phyloP scores from a whole-genome alignment of 1,140 invertebrate species.

The Chlorops oryzae region DNA sequence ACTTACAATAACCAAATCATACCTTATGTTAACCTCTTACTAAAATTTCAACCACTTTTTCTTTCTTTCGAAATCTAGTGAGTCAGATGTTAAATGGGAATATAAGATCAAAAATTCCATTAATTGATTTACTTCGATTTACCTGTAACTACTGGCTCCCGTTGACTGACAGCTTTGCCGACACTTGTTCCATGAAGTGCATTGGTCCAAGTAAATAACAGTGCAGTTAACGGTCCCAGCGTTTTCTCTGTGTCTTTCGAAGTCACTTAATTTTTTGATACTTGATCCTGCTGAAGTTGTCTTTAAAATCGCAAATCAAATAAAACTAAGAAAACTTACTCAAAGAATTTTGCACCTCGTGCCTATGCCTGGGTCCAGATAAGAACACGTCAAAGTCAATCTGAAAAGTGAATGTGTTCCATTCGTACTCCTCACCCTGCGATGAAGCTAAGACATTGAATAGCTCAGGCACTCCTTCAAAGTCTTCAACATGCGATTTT shows the following conservation, averaged over 20 bases:
- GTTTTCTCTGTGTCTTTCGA: slow-evolving; percentile 46
- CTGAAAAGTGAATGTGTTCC: slow-evolving; percentile 74
- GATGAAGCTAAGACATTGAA: slow-evolving; percentile 74
- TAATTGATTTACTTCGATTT: no score
- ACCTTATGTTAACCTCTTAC: no score
- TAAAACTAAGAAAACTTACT: slow-evolving; percentile 24
- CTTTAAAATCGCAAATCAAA: slow-evolving; percentile 3
- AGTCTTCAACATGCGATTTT: slow-evolving; percentile 82
- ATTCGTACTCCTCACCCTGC: slow-evolving; percentile 56
- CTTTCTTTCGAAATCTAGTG: no score
- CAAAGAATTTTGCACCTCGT: slow-evolving; percentile 38
- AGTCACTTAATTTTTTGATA: slow-evolving; percentile 35
- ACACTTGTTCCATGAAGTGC: slow-evolving; percentile 81
- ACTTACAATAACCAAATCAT: no score
- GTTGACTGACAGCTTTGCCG: slow-evolving; percentile 36
- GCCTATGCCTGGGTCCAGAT: slow-evolving; percentile 37
- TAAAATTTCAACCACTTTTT: no score
- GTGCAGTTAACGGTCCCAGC: slow-evolving; percentile 80
- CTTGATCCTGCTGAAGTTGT: slow-evolving; percentile 23
- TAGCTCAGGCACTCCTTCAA: slow-evolving; percentile 72
- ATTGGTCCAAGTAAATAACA: slow-evolving; percentile 85
- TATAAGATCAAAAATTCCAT: no score
- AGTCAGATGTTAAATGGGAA: no score
- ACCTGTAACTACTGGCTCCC: slow-evolving; percentile 44
- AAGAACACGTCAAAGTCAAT: slow-evolving; percentile 58